Percentiles rank a stretch among this genome's conserved stretches.
Conservation (phyloP, 2,797 vertebrate genomes). For the Scolopax rusticola region DNA sequence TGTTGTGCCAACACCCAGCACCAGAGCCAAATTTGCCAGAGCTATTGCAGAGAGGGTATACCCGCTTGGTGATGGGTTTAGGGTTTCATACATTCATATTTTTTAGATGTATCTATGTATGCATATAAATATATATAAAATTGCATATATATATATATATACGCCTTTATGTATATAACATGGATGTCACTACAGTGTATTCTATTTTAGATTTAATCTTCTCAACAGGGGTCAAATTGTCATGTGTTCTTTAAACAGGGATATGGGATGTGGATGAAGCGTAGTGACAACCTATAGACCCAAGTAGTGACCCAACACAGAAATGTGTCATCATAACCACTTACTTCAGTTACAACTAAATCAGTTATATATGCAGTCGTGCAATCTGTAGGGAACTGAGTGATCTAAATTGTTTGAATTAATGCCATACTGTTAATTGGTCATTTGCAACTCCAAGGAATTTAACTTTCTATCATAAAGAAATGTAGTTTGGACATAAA, state of each 20-base stretch:
- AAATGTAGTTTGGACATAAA: background rate
- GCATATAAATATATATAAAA: background rate
- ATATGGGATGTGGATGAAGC: background rate
- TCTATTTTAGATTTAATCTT: background rate
- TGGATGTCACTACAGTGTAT: background rate
- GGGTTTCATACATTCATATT: background rate
- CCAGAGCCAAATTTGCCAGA: background rate
- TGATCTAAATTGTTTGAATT: background rate
- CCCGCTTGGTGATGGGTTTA: background rate
- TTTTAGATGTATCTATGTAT: background rate
- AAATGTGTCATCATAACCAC: background rate
- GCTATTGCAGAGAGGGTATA: background rate
- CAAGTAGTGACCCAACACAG: background rate
- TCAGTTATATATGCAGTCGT: background rate
- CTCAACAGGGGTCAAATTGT: fast-evolving
- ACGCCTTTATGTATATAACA: background rate
- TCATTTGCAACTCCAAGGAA: background rate
- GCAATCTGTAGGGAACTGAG: background rate
- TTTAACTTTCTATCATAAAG: background rate
- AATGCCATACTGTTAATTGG: background rate
- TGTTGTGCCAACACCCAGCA: background rate
- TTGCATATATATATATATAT: background rate
- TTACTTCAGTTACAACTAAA: background rate
- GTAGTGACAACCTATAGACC: background rate
- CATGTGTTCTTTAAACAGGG: background rate